Evolutionary conservation across 92 coral and sea anemone species (phyloP).

Genomic region (Actinostola sp.): DNA sequence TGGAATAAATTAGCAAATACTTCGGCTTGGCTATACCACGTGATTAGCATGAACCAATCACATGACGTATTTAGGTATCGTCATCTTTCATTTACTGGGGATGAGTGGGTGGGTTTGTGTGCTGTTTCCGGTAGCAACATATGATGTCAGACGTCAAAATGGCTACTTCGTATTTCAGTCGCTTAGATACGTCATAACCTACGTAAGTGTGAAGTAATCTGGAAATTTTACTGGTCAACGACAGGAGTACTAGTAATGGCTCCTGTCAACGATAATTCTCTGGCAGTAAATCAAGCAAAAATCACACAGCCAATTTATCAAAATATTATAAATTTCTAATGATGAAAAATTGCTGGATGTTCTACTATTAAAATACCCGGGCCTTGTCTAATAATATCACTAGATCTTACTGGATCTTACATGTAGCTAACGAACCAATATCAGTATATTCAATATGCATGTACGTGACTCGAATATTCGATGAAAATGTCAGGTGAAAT

Average conservation of each 20-base stretch:
- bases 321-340: no score
- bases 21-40: slow-evolving; percentile 63
- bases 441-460: no score
- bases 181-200: slow-evolving; percentile 31
- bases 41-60: slow-evolving; percentile 58
- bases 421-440: no score
- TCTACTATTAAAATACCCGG: no score
- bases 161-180: slow-evolving; percentile 5
- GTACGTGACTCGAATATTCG: no score
- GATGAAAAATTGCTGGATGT: no score
- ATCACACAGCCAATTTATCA: no score
- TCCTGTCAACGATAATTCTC: background rate
- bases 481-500: no score
- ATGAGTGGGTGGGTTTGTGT: slow-evolving; percentile 62
- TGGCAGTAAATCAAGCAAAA: background rate
- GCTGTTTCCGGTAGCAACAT: slow-evolving; percentile 46
- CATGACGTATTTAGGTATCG: slow-evolving; percentile 13
- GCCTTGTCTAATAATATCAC: no score
- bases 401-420: no score
- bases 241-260: no score
- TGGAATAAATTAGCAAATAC: slow-evolving; percentile 27
- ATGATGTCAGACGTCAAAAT: slow-evolving; percentile 39
- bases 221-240: background rate
- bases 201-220: slow-evolving; percentile 11
- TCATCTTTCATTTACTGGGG: slow-evolving; percentile 60